Conservation (phyloP, 1,140 invertebrate species). For the Solenopsis invicta region DNA sequence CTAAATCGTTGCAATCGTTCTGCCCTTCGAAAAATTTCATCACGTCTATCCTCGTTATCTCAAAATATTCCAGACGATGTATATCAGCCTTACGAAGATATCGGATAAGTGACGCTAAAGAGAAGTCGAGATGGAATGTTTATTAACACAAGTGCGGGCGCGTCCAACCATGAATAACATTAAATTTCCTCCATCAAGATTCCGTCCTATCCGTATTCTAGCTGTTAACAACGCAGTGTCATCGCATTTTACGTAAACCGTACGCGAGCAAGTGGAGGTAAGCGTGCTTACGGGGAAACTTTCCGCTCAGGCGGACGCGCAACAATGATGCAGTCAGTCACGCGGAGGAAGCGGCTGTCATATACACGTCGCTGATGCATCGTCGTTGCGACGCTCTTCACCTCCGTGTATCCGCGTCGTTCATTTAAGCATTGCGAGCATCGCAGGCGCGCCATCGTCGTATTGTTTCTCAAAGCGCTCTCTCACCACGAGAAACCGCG, state of each 20-base stretch:
- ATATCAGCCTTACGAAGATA: background rate
- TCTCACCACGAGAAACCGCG: slow-evolving; percentile 39
- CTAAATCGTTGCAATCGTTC: background rate
- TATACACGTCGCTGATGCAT: slow-evolving; percentile 21
- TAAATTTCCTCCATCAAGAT: slow-evolving; percentile 21
- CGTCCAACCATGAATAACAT: slow-evolving; percentile 15
- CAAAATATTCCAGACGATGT: background rate
- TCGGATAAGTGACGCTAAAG: slow-evolving; percentile 13
- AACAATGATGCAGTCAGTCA: slow-evolving; percentile 58
- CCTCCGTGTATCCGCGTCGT: slow-evolving; percentile 31
- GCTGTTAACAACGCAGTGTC: slow-evolving; percentile 21
- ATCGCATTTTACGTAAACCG: slow-evolving; percentile 17
- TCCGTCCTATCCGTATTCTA: background rate
- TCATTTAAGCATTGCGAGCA: slow-evolving; percentile 11
- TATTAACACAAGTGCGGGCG: slow-evolving; percentile 16
- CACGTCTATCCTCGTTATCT: background rate
- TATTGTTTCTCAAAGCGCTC: slow-evolving; percentile 60
- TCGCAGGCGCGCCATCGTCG: background rate
- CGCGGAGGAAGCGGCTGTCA: slow-evolving; percentile 35
- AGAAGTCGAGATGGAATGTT: background rate
- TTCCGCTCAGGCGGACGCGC: slow-evolving; percentile 21
- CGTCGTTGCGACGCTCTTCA: slow-evolving; percentile 36
- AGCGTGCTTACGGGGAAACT: slow-evolving; percentile 15
- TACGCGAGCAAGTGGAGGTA: background rate
- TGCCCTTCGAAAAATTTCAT: background rate